Evolutionary conservation across 2,888 invertebrate genomes (phyloP), one percentile per base, ranked within the genome.

Genomic region (Spodoptera littoralis): DNA sequence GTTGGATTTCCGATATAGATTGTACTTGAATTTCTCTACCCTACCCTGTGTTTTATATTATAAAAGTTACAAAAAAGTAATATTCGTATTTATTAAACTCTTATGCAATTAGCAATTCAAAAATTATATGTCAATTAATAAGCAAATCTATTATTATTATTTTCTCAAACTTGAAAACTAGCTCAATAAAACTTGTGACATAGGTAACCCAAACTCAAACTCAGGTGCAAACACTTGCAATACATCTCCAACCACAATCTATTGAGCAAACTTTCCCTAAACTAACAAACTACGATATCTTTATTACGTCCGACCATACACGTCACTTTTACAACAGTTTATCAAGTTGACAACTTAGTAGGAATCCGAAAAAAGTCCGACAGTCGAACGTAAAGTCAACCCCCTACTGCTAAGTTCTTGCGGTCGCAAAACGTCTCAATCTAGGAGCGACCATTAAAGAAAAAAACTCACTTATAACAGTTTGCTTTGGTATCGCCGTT

Each of bases 401-500:
- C 92, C 93, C 92, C 93, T 84, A 90, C 88, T 88, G 92, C 67
- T 84, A 79, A 79, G 81, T 84, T 87, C 90, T 93, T 94, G 93
- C 93, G 93, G 94, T 92, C 84, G 82, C 88, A 90, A 89, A 90
- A 92, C 87, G 90, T 91, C 92, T 93, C 92, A 91, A 92, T 92
- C 89, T 87, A 80, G 80, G 77, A 83, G 80, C 72, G 68, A 62
- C 67, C 77, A 77, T 80, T 79, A 73, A 30, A 66, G 43, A 77
- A 83, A 88, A 90, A 91, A 89, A 87, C 64, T 76, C 69, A 80
- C 83, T 48, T 83, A 87, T 85, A 84, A 83, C 77, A 67, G 73
- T 69, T 78, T 66, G 68, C 82, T 85, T 87, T 81, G 77, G 75
- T 64, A 75, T 80, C 73, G 85, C 86, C 87, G 88, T 87, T 85